A percentile compares a stretch with the other conserved stretches of the same genome.
phyloP scores from a whole-genome alignment of 2,888 invertebrate species.

The Crematogaster levior region DNA sequence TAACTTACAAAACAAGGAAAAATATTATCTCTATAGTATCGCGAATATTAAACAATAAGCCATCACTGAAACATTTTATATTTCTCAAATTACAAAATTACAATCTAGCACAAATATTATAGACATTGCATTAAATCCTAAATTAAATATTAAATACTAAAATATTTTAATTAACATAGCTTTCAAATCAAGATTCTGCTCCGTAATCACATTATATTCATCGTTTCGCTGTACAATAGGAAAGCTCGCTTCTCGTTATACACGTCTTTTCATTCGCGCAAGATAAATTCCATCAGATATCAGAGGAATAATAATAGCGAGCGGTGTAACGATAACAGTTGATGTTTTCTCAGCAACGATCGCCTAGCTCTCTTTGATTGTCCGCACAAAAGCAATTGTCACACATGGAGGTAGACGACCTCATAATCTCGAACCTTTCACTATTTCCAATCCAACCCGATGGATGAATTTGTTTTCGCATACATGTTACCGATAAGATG shows the following conservation, averaged over 20 bases:
- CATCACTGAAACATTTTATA: neutral
- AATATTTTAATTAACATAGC: neutral
- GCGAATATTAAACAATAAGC: neutral
- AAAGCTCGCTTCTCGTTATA: neutral
- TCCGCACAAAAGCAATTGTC: neutral
- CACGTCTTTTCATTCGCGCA: conserved; percentile 9
- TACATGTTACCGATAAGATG: neutral
- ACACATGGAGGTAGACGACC: neutral
- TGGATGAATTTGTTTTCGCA: conserved; percentile 42
- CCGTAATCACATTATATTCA: conserved; percentile 2
- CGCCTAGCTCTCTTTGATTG: neutral
- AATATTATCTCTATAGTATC: neutral
- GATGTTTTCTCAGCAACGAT: conserved; percentile 38
- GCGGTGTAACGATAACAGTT: conserved; percentile 32
- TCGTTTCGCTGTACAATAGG: neutral
- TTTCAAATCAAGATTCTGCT: conserved; percentile 2
- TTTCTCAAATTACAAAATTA: neutral
- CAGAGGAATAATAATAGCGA: conserved; percentile 30
- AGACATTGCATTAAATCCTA: conserved; percentile 1
- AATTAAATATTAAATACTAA: too few species aligned
- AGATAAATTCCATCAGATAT: conserved; percentile 22
- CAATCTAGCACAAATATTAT: neutral
- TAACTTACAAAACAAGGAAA: neutral
- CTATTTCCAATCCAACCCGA: neutral
- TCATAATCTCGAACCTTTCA: conserved; percentile 4